Base-by-base conservation (phyloP, 2,797 vertebrate species). In the Syndactyla subalaris region DNA sequence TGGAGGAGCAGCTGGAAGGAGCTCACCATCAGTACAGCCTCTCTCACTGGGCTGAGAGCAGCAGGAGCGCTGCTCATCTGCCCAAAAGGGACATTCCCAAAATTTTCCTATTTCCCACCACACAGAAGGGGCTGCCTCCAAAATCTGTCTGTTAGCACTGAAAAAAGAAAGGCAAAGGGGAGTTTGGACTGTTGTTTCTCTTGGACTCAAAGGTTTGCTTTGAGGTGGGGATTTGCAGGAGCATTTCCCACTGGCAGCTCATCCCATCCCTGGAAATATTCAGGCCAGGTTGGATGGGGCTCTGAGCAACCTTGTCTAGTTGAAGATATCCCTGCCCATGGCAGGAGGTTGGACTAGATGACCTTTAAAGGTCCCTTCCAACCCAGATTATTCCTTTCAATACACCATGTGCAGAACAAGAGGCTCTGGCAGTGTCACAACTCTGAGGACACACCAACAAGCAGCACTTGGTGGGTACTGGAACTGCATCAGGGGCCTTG, bases 351-450 rank as follows among this genome's bases (percentile, higher is more conserved):
- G 20, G 24, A 58, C 7, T 71, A 5, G 38, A 5, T 6, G 16
- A 34, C n/a, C 41, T 38, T 15, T 9, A 9, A 6, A 24, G 15
- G 29, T 51, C 38, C 38, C 21, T 71, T 39, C 51, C 23, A 16
- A 27, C 21, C 6, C 4, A 10, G 43, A 34, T 51, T 22, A 1
- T 45, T 71, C 14, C 4, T 23, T 52, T n/a, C 48, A 23, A 48
- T 43, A 14, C 29, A 23, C 2, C 6, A 1, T 0, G 7, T 1
- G 0, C 0, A 6, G 46, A 43, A 19, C 45, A 16, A 67, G 57
- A 71, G 43, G 71, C 18, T 78, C 34, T 65, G 57, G 52, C 26
- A 34, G 0, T 21, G 23, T 12, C 39, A 12, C 49, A 5, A 9
- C 7, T 0, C 29, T 12, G 36, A 48, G 70, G 49, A 20, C 58